phyloP scores from a whole-genome alignment of 1,140 invertebrate genomes.

The Ganaspis sp. region DNA sequence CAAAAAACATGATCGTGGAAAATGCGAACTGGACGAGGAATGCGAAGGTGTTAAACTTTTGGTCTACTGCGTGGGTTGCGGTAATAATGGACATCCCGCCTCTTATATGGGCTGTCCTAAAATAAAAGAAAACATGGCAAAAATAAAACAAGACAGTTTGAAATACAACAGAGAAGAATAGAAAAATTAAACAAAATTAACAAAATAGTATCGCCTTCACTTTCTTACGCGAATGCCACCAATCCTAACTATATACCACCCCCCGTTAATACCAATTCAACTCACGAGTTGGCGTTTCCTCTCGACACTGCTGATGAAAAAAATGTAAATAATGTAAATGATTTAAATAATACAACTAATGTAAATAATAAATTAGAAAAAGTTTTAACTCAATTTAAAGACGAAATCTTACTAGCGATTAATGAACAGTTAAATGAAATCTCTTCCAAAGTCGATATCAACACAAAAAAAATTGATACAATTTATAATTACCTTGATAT shows the following conservation, averaged over 20 bases:
- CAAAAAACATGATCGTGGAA: too few species aligned
- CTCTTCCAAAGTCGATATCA: too few species aligned
- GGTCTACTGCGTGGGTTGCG: slow-evolving; percentile 52
- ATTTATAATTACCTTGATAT: too few species aligned
- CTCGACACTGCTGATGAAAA: too few species aligned
- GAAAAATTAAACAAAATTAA: neutral
- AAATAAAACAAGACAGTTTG: neutral
- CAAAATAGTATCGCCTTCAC: neutral
- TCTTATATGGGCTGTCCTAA: slow-evolving; percentile 45
- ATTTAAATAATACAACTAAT: neutral
- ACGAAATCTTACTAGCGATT: too few species aligned
- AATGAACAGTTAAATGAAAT: too few species aligned
- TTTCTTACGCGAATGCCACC: too few species aligned
- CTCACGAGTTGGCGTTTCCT: too few species aligned
- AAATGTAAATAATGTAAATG: neutral
- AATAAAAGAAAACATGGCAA: slow-evolving; percentile 25
- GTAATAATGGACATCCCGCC: slow-evolving; percentile 43
- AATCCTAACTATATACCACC: neutral
- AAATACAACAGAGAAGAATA: neutral
- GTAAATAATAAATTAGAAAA: neutral
- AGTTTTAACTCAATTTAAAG: neutral
- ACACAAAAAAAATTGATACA: too few species aligned
- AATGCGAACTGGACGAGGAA: too few species aligned
- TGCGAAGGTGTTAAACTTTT: too few species aligned
- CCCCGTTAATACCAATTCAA: too few species aligned